Evolutionary conservation across 1,140 invertebrate genomes (phyloP).

Genomic region (Charaxes varanes): DNA sequence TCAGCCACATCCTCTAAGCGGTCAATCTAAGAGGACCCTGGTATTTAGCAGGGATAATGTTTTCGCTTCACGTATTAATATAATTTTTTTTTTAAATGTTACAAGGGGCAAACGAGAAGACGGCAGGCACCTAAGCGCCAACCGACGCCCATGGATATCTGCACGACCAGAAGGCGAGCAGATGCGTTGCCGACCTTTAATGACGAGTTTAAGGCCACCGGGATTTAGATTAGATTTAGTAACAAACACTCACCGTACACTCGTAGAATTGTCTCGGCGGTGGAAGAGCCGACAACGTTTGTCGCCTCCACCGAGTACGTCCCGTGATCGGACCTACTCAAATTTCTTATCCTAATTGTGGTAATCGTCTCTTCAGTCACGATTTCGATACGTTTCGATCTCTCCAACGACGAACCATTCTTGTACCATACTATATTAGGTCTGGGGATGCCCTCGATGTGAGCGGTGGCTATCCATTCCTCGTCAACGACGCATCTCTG

Average conservation of each 20-base stretch:
- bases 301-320: constrained; percentile 79
- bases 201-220: too few species aligned
- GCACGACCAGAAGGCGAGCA: too few species aligned
- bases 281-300: constrained; percentile 81
- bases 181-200: too few species aligned
- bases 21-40: too few species aligned
- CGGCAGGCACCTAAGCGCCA: too few species aligned
- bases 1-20: too few species aligned
- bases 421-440: constrained; percentile 80
- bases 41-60: too few species aligned
- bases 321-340: constrained; percentile 77
- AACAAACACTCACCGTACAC: constrained; percentile 88
- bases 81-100: too few species aligned
- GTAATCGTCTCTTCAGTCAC: constrained; percentile 75
- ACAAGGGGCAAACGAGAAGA: too few species aligned
- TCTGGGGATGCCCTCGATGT: constrained; percentile 79
- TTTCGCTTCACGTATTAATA: constrained; percentile 63
- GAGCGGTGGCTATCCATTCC: constrained; percentile 78
- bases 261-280: constrained; percentile 82
- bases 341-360: constrained; percentile 77
- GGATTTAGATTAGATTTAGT: too few species aligned
- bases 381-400: constrained; percentile 72
- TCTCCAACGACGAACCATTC: constrained; percentile 74
- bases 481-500: constrained; percentile 76
- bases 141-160: too few species aligned